Evolutionary conservation across 2,888 invertebrate species (phyloP).

Genomic region (Stegophylla sp.): DNA sequence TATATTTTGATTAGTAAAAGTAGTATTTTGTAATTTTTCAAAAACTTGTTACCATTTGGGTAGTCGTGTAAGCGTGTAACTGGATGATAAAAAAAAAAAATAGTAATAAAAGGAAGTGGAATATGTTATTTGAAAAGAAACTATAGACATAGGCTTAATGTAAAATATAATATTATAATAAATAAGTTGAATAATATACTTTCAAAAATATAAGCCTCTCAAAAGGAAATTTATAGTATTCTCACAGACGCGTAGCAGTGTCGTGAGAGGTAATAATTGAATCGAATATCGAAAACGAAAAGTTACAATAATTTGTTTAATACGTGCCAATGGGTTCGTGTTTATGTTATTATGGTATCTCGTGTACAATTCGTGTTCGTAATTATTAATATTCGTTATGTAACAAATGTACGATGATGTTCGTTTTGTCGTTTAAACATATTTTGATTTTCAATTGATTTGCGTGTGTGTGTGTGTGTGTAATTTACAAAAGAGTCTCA

Average conservation of each 20-base stretch:
- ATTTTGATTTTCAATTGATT: neutral
- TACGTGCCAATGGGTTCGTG: too few species aligned
- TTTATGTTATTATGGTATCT: too few species aligned
- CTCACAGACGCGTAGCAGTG: too few species aligned
- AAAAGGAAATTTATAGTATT: too few species aligned
- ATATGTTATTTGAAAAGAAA: neutral
- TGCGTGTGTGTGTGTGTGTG: neutral
- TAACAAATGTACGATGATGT: neutral
- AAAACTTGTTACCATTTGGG: neutral
- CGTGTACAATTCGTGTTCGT: too few species aligned
- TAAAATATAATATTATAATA: too few species aligned
- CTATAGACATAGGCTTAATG: neutral
- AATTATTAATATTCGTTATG: neutral
- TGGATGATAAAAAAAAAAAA: neutral
- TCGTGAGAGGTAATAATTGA: too few species aligned
- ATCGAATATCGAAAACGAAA: too few species aligned
- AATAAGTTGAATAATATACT: too few species aligned
- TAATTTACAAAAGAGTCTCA: neutral
- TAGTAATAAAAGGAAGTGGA: neutral
- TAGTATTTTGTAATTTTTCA: neutral
- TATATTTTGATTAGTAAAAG: neutral
- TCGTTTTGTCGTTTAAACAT: neutral
- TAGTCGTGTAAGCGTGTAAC: neutral
- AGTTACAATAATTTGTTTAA: too few species aligned
- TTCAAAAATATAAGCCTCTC: too few species aligned